A percentile compares a stretch with the other conserved stretches of the same genome.
phyloP scores from a whole-genome alignment of 2,113 vertebrate genomes.

The Notothenia coriiceps region DNA sequence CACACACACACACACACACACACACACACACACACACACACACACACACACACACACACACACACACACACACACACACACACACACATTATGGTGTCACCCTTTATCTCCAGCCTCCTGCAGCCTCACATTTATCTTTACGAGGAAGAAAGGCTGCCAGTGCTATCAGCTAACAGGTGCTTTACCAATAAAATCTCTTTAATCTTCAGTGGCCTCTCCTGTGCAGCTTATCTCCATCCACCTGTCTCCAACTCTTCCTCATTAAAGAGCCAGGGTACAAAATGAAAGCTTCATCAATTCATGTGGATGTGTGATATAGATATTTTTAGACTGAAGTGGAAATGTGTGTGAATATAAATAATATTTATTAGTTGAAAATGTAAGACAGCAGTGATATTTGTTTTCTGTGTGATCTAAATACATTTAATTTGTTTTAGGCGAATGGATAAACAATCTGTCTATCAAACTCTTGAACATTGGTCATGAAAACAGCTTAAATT shows the following conservation, averaged over 20 bases:
- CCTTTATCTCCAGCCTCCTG: slow-evolving; percentile 18
- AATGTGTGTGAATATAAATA: no score
- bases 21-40: no score
- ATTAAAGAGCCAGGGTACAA: not conserved
- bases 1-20: not conserved
- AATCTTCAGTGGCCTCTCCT: slow-evolving; percentile 18
- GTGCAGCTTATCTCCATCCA: slow-evolving; percentile 25
- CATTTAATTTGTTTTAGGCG: no score
- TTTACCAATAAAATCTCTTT: slow-evolving; percentile 32
- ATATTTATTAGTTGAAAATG: no score
- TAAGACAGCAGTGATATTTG: no score
- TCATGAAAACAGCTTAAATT: no score
- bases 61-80: no score
- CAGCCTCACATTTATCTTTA: slow-evolving; percentile 15
- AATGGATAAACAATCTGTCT: no score
- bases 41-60: no score
- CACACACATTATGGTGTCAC: slow-evolving; percentile 1
- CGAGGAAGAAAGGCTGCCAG: slow-evolving; percentile 12
- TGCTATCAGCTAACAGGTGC: slow-evolving; percentile 29
- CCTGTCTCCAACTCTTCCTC: not conserved
- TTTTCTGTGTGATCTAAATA: no score
- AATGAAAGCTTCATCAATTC: not conserved
- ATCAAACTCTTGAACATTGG: no score
- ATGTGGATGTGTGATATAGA: not conserved
- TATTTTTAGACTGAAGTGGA: not conserved